Base-by-base conservation (phyloP, 1,140 invertebrate genomes). In the Drosophila prosaltans region DNA sequence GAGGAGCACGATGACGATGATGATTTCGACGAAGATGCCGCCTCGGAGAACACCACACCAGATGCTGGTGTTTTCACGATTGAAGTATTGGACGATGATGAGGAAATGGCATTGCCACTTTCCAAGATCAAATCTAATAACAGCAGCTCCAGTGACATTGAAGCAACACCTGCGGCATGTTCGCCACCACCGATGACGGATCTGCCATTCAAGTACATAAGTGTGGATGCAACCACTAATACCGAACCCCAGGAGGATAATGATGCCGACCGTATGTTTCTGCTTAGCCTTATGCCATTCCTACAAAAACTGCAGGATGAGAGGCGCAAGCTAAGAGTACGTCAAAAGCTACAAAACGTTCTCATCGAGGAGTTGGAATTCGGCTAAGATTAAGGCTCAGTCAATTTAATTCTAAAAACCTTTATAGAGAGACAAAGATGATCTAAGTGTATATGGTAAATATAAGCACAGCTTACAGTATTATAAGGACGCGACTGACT, bases 381-480 rank as follows among this genome's bases (percentile, higher is more conserved):
- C 32, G 84, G 83, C 65, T 86, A 24, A 80, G 67, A 7, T 45
- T 41, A 21, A 10, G 24, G 6, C 9, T 10, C 8, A 51, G 7
- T 51, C 9, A 51, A 51, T 4, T 51, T 7, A 6, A 51, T 9
- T 51, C 2, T 26, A 51, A 9, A 9, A 26, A 48, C 45, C 10
- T 40, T 11, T 40, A 11, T 40, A 51, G 3, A 51, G 16, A 48
- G 21, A 26, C 8, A 51, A 51, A 10, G 36, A 66, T 40, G 2
- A 45, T 45, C n/a, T 51, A 26, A 51, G 45, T 43, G 39, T 72
- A 85, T 43, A 66, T 75, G n/a, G 68, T 69, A 26, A 26, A 51
- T 24, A 24, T 86, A 86, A 88, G 82, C 82, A 57, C 77, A 86
- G 82, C 82, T 86, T 86, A 82, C 83, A 86, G 83, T 86, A 86